Base-by-base conservation (phyloP, 2,888 invertebrate species). In the Tribolium freemani region DNA sequence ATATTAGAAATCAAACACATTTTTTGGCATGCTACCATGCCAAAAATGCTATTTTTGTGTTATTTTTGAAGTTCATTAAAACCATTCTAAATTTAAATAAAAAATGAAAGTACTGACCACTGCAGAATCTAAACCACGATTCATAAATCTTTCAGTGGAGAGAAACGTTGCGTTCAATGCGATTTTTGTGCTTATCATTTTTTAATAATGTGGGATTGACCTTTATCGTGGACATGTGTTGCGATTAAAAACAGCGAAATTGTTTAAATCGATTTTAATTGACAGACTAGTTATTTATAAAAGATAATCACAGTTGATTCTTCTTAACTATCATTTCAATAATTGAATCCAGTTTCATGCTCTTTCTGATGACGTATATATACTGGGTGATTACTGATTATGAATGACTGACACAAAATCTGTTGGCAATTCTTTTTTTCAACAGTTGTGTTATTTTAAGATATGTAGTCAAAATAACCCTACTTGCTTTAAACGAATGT, bases 241-340 rank as follows among this genome's bases (percentile, higher is more conserved):
- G 4, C 30, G 3, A 48, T 48, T 53, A 16, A 26, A 60, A 46
- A n/a, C 30, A 60, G 20, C 50, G 51, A 51, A 53, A 64, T 53
- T 64, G 50, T 64, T 64, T 64, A 64, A 64, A 64, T 64, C 54
- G 54, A 64, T 53, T 64, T 53, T 38, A 64, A 64, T 64, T 64
- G 64, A 64, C 50, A 63, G 63, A 50, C 63, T 51, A 13, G 50
- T 46, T 60, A 60, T 63, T 63, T 50, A 51, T 63, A 50, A 51
- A 63, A 63, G 50, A 38, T 51, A 63, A 63, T 61, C 61, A 61
- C 63, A 63, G 63, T 38, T 51, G 50, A 63, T 44, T 44, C 58
- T 45, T 45, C 5, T 63, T 60, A 26, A 63, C 38, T 44, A 51
- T 60, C 46, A 60, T 16, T 63, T 30, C 50, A 63, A 63, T 63